Evolutionary conservation across 1,140 invertebrate species (phyloP), one percentile per base, ranked within the genome.

Genomic region (Mylabris phalerata): DNA sequence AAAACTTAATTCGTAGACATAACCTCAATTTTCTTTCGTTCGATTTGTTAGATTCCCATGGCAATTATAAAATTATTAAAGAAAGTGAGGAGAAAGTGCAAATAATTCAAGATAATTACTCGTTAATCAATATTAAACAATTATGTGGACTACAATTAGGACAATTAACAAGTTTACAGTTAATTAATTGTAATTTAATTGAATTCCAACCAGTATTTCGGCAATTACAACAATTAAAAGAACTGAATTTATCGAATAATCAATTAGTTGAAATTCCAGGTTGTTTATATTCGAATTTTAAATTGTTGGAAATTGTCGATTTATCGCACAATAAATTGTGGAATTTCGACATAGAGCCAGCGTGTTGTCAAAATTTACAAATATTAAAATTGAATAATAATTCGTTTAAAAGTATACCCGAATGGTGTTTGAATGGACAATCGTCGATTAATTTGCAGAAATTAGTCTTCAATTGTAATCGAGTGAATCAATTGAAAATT

Each of bases 241-340:
- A 11, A n/a, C 26, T 60, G 2, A 60, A 60, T 50, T n/a, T 60
- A 13, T 55, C 59, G 5, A 26, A 56, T 32, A 60, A 60, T 43
- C 38, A 56, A 27, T 43, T 60, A 7, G 55, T 38, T 2, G 11
- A 26, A 39, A 38, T 56, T 1, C 59, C 59, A 7, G 25, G n/a
- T 11, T 60, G 59, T 32, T 39, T 60, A 10, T 60, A 56, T 51
- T 9, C n/a, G 9, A 41, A 42, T 9, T 48, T 60, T 42, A 2
- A 11, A 5, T n/a, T 3, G 5, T 11, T 60, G n/a, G 38, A 60
- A 51, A 43, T 9, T 41, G 13, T 60, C 9, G 48, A 60, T 32
- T 50, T 60, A 40, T 55, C 59, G 4, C 11, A 49, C 27, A 60
- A 60, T 48, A 9, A 19, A 42, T 38, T 60, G 39, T 48, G 6